A percentile compares a stretch with the other conserved stretches of the same genome.
These are phyloP conservation scores for Macrophya alboannulata DNA, from an alignment of 2,888 invertebrate species.

Conservation along the genomic window DNA sequence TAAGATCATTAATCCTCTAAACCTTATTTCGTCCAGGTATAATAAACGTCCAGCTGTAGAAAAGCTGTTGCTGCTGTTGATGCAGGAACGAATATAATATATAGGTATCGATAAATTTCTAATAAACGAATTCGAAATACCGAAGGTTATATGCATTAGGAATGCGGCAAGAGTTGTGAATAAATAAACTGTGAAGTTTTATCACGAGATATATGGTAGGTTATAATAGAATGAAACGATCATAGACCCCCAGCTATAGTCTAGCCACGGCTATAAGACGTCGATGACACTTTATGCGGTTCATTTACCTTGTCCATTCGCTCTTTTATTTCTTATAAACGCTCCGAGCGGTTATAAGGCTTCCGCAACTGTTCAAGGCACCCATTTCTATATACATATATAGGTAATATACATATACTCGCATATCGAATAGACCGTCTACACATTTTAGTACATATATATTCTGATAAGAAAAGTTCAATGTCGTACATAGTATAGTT, in stretches of 20 bases:
- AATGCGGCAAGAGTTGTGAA: no score
- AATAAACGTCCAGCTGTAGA: not conserved
- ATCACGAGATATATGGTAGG: not conserved
- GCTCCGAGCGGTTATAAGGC: conserved; percentile 27
- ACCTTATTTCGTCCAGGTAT: conserved; percentile 5
- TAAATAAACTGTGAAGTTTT: not conserved
- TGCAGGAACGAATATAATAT: not conserved
- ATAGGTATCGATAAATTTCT: not conserved
- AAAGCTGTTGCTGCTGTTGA: not conserved
- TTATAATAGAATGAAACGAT: not conserved
- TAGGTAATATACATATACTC: not conserved
- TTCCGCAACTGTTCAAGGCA: conserved; percentile 46
- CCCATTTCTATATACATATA: not conserved
- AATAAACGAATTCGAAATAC: not conserved
- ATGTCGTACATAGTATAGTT: not conserved
- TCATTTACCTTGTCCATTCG: conserved; percentile 67
- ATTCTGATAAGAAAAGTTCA: conserved; percentile 47
- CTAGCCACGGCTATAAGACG: conserved; percentile 48
- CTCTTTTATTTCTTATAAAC: conserved; percentile 25
- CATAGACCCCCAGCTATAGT: not conserved
- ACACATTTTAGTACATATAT: not conserved
- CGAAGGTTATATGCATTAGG: conserved; percentile 1
- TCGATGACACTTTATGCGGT: conserved; percentile 68
- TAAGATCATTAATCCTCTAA: conserved; percentile 17
- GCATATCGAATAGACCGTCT: not conserved